Conservation (phyloP, 2,888 invertebrate species). For the Macaria notata region DNA sequence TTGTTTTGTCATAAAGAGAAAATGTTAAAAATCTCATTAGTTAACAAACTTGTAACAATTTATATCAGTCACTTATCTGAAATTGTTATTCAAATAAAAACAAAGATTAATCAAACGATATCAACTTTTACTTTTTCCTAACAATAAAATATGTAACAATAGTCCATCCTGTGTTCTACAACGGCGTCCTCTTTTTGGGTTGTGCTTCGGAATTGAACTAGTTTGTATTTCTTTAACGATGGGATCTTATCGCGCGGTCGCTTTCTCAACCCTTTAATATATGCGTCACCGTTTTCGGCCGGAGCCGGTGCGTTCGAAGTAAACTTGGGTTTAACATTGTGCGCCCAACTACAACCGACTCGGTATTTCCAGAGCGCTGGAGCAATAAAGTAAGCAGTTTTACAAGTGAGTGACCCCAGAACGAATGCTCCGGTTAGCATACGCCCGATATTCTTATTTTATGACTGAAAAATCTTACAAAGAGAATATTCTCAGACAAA, state of each 20-base stretch:
- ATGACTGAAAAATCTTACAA: conserved; percentile 59
- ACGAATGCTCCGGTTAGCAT: conserved; percentile 64
- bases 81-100: conserved; percentile 71
- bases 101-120: conserved; percentile 75
- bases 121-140: conserved; percentile 63
- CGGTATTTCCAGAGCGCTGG: conserved; percentile 60
- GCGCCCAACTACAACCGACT: conserved; percentile 55
- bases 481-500: conserved; percentile 45
- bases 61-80: conserved; percentile 63
- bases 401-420: conserved; percentile 68
- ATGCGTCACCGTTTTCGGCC: conserved; percentile 60
- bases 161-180: conserved; percentile 70
- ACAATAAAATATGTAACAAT: conserved; percentile 71
- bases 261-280: conserved; percentile 75
- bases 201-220: conserved; percentile 67
- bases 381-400: conserved; percentile 73
- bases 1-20: too few relatives aligned
- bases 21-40: too few relatives aligned
- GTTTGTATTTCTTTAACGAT: conserved; percentile 69
- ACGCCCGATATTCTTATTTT: conserved; percentile 66
- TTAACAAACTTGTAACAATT: conserved; percentile 62
- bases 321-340: conserved; percentile 45
- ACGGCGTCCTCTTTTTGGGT: conserved; percentile 64
- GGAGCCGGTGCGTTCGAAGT: conserved; percentile 39
- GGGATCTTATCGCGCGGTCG: conserved; percentile 71